Evolutionary conservation across 2,113 vertebrate species (phyloP).

Genomic region (Perca flavescens): DNA sequence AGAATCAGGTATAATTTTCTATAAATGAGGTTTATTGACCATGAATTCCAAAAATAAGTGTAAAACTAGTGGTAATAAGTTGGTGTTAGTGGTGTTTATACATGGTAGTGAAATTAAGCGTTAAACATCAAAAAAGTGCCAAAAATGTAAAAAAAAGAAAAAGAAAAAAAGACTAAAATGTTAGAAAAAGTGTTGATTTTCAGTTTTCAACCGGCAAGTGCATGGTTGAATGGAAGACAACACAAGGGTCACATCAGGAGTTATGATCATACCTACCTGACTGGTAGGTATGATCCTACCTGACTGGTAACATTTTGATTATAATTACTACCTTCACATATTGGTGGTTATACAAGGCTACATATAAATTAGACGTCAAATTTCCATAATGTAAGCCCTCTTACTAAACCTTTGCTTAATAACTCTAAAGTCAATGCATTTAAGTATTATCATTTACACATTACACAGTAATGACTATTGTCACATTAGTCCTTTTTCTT

Average conservation of each 20-base stretch:
- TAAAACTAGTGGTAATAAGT: too few relatives aligned
- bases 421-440: not conserved
- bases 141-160: too few relatives aligned
- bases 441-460: not conserved
- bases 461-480: not conserved
- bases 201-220: too few relatives aligned
- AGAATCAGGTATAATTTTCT: too few relatives aligned
- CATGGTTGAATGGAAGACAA: too few relatives aligned
- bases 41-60: too few relatives aligned
- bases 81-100: too few relatives aligned
- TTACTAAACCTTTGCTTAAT: not conserved
- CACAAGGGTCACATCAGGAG: not conserved
- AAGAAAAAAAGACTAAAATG: too few relatives aligned
- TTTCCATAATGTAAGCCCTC: not conserved
- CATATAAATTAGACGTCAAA: not conserved
- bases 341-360: not conserved
- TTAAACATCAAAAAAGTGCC: too few relatives aligned
- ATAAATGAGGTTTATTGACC: too few relatives aligned
- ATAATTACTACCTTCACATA: not conserved
- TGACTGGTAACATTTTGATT: not conserved
- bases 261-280: not conserved
- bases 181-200: too few relatives aligned
- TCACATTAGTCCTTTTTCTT: not conserved
- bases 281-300: not conserved
- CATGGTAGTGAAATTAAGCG: too few relatives aligned